These are phyloP conservation scores for Clistopyga incitator DNA, from an alignment of 2,888 invertebrate genomes.

Conservation along the genomic window DNA sequence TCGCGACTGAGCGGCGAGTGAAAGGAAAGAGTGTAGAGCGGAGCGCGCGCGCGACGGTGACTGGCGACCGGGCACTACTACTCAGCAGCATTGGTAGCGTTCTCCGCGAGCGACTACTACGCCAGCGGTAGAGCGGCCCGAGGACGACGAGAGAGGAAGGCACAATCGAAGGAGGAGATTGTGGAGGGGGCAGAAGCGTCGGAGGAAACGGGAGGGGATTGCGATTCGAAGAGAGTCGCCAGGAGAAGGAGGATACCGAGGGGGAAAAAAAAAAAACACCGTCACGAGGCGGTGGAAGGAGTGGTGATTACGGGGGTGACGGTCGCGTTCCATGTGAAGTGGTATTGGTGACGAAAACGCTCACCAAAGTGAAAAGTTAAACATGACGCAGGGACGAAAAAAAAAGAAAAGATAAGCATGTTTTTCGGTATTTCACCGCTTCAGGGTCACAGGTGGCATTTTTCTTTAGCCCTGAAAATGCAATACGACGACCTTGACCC, in stretches of 20 bases:
- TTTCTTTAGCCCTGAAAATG: background rate
- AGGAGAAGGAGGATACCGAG: slow-evolving; percentile 6
- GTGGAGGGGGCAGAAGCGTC: background rate
- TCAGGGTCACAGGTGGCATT: background rate
- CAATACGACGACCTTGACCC: no score
- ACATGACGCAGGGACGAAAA: background rate
- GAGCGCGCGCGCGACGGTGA: slow-evolving; percentile 44
- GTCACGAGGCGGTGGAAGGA: no score
- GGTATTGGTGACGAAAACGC: slow-evolving; percentile 21
- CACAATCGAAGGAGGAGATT: slow-evolving; percentile 32
- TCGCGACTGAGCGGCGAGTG: slow-evolving; percentile 61
- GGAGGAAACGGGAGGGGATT: slow-evolving; percentile 5
- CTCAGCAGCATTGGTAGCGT: slow-evolving; percentile 39
- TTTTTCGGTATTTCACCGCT: no score
- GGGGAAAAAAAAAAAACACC: background rate
- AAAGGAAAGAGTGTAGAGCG: slow-evolving; percentile 66
- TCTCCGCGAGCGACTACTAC: slow-evolving; percentile 1
- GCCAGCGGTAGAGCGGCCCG: slow-evolving; percentile 33
- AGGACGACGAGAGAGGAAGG: slow-evolving; percentile 46
- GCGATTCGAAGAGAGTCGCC: slow-evolving; percentile 28
- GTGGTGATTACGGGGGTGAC: slow-evolving; percentile 5
- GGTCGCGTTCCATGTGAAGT: background rate
- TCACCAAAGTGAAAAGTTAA: background rate
- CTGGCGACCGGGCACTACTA: slow-evolving; percentile 49
- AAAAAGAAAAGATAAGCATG: no score